Evolutionary conservation across 1,140 invertebrate genomes (phyloP), one percentile per base, ranked within the genome.

Genomic region (Pissodes strobi): DNA sequence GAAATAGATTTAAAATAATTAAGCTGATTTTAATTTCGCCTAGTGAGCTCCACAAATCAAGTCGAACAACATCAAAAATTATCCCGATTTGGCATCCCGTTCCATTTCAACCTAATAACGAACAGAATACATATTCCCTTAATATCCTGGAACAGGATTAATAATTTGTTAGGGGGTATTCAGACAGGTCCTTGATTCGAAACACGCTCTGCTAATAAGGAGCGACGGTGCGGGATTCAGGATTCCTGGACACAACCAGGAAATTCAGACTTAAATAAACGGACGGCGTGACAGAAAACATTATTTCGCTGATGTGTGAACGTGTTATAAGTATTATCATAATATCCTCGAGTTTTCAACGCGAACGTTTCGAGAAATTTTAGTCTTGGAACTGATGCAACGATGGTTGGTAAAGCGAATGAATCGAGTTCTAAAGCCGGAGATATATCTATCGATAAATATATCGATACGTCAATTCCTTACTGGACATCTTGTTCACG

Each of bases 141-240:
- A 69, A 69, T 69, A 69, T 69, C 67, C 67, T 66, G 56, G 38
- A 63, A 69, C 67, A 60, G 64, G 67, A 69, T 69, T 69, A 69
- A 64, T 64, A 66, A 69, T 69, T 69, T 69, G 67, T 69, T 69
- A 69, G 39, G 62, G 58, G 19, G 12, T n/a, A 12, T 51, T 49
- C 58, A 41, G 58, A 61, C 60, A 61, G 60, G 66, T 63, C 61
- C 60, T 59, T 64, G 66, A 68, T 68, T 68, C 61, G 58, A 60
- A 64, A 68, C 61, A 68, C 62, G 66, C 60, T 68, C 63, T 41
- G 48, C 53, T 68, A 68, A 68, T 68, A 68, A 61, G 58, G 45
- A 61, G 45, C 58, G 58, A 61, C 58, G 58, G 19, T 38, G 46
- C 48, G 45, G 37, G 48, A 61, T 51, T 12, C 56, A 10, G 56